Evolutionary conservation across 2,888 invertebrate genomes (phyloP).

Genomic region (Smittia sp.): DNA sequence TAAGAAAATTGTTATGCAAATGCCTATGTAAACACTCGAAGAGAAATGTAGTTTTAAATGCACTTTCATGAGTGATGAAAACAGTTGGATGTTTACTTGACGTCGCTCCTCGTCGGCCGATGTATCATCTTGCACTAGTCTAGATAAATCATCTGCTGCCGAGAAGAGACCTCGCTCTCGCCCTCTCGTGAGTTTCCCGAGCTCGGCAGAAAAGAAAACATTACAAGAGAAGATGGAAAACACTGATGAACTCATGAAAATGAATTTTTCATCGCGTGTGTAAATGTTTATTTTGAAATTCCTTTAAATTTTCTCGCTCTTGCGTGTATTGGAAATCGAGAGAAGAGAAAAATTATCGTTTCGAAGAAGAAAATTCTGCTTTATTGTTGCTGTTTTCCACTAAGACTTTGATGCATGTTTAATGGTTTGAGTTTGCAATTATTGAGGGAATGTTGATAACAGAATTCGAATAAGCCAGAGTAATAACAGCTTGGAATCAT

Average conservation of each 20-base stretch:
- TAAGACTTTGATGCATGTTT: no score
- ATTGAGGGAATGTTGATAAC: no score
- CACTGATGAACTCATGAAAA: conserved; percentile 9
- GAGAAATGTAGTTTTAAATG: conserved; percentile 5
- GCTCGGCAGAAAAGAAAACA: not conserved
- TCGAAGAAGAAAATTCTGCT: not conserved
- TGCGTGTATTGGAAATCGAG: conserved; percentile 19
- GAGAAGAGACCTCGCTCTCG: not conserved
- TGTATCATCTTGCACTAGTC: not conserved
- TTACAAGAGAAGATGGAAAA: not conserved
- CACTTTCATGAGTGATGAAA: conserved; percentile 3
- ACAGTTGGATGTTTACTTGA: not conserved
- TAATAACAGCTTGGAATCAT: no score
- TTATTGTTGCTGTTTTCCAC: not conserved
- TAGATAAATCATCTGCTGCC: not conserved
- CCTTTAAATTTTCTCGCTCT: not conserved
- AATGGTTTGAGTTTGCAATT: no score
- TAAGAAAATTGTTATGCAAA: not conserved
- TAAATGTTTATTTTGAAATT: conserved; percentile 22
- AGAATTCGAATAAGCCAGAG: no score
- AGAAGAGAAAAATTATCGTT: not conserved
- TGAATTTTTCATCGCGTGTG: conserved; percentile 4
- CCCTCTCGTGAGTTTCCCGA: not conserved
- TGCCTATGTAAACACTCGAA: not conserved
- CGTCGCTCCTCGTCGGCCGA: not conserved